phyloP scores from a whole-genome alignment of 2,888 invertebrate genomes.

The Andricus quercusramuli region DNA sequence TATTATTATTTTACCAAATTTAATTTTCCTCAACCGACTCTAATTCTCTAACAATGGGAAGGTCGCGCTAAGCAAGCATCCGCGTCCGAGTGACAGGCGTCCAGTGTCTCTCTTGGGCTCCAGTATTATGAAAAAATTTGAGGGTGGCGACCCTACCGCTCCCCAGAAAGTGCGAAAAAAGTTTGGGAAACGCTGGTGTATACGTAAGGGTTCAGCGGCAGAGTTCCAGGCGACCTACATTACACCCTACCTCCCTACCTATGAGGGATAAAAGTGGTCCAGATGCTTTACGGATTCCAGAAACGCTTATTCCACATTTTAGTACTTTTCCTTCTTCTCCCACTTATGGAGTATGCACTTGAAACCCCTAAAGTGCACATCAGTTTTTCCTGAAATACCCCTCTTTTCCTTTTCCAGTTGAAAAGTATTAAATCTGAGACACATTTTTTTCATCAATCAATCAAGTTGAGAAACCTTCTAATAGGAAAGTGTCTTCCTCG shows the following conservation, averaged over 20 bases:
- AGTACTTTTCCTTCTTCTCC: constrained; percentile 3
- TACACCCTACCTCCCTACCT: constrained; percentile 1
- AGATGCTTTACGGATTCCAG: not conserved
- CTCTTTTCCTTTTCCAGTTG: too few species aligned
- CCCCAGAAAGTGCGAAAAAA: too few species aligned
- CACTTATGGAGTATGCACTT: not conserved
- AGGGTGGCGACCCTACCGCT: too few species aligned
- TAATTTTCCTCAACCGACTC: too few species aligned
- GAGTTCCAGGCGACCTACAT: constrained; percentile 17
- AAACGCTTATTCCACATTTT: constrained; percentile 23
- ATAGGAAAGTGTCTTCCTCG: not conserved
- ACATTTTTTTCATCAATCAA: not conserved
- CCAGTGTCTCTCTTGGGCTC: too few species aligned
- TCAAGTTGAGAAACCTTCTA: not conserved
- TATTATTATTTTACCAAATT: too few species aligned
- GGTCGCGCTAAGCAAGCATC: too few species aligned
- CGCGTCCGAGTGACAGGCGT: too few species aligned
- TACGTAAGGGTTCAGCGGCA: not conserved
- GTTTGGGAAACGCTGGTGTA: too few species aligned
- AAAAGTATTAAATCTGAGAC: too few species aligned
- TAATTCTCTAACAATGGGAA: too few species aligned
- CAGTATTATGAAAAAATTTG: too few species aligned
- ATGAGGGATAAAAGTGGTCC: not conserved
- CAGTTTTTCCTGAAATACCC: not conserved
- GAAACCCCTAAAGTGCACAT: not conserved